Percentiles rank a stretch among this genome's conserved stretches.
Conservation (phyloP, 2,113 vertebrate genomes). For the Clarias batrachus region DNA sequence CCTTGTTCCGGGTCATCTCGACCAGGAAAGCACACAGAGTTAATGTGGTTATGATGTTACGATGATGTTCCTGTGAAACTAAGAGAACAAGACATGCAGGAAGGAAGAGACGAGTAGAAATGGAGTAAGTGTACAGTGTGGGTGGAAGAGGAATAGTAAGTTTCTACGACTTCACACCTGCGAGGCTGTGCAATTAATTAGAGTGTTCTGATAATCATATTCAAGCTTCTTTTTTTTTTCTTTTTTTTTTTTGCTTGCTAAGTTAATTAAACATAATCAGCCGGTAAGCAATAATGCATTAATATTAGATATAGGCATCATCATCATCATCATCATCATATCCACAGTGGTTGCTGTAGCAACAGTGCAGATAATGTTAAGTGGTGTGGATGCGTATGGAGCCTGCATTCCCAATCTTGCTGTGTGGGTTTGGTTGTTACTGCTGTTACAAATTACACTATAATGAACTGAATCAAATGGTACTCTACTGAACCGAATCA, state of each 20-base stretch:
- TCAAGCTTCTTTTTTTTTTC: neutral
- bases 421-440: neutral
- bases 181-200: neutral
- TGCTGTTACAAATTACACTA: no score
- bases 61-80: neutral
- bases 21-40: neutral
- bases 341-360: neutral
- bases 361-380: neutral
- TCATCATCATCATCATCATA: neutral
- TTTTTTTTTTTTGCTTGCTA: neutral
- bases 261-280: neutral
- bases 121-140: no score
- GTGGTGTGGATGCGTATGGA: neutral
- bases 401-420: neutral
- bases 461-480: no score
- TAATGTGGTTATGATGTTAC: neutral
- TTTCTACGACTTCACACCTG: neutral
- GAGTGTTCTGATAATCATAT: neutral
- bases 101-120: neutral
- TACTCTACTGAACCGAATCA: no score
- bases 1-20: neutral
- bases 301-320: neutral
- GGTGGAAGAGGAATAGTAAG: neutral
- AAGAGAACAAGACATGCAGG: conserved; percentile 20
- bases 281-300: neutral